Evolutionary conservation across 2,888 invertebrate species (phyloP).

Genomic region (Harpagoxenus sublaevis): DNA sequence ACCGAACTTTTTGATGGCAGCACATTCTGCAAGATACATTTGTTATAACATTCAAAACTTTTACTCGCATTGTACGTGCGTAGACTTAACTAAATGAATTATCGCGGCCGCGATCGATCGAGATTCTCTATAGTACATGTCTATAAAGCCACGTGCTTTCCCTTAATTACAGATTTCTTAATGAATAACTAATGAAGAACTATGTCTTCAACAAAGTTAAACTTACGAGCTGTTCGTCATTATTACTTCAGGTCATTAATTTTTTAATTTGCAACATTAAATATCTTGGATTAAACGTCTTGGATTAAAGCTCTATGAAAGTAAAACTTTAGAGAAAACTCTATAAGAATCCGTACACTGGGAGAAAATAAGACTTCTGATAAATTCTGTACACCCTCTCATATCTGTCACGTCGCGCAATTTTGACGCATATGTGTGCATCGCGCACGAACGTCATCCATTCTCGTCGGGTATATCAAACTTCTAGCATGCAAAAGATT

Average conservation of each 20-base stretch:
- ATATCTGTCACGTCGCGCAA: conserved; percentile 40
- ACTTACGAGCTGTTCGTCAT: background rate
- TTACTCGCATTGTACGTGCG: conserved; percentile 20
- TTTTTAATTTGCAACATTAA: conserved; percentile 23
- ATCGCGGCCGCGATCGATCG: conserved; percentile 5
- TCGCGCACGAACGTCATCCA: conserved; percentile 46
- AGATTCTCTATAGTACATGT: conserved; percentile 5
- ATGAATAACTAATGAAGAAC: conserved; percentile 15
- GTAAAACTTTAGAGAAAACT: conserved; percentile 4
- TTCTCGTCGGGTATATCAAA: conserved; percentile 36
- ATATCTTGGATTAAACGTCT: background rate
- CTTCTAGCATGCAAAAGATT: conserved; percentile 35
- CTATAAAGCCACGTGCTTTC: background rate
- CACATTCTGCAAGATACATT: conserved; percentile 31
- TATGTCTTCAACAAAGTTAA: background rate
- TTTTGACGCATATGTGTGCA: conserved; percentile 27
- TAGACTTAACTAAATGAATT: conserved; percentile 27
- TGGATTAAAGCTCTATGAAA: background rate
- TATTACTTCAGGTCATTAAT: background rate
- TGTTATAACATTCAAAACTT: conserved; percentile 34
- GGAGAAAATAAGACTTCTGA: conserved; percentile 33
- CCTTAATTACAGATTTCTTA: conserved; percentile 29
- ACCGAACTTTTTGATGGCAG: conserved; percentile 20
- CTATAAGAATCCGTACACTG: background rate
- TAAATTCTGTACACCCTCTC: conserved; percentile 15